A percentile compares a stretch with the other conserved stretches of the same genome.
These are phyloP conservation scores for Scaptomyza pallida DNA, from an alignment of 1,140 invertebrate species.

Conservation along the genomic window DNA sequence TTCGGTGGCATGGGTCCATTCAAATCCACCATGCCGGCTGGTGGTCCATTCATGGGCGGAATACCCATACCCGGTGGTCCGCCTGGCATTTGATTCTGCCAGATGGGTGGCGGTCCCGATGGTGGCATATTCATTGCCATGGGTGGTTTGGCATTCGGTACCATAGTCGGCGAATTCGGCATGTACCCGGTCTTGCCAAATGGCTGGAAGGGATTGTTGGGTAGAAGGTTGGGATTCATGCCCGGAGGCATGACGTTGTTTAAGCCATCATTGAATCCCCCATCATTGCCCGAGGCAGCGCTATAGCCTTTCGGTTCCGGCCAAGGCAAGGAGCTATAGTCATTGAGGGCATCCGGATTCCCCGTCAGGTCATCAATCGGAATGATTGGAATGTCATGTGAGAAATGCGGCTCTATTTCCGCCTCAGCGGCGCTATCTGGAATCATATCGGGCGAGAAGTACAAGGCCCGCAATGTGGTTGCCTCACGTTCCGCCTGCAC, in stretches of 20 bases:
- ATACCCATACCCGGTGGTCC: constrained; percentile 41
- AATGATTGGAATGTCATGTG: constrained; percentile 91
- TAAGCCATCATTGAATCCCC: constrained; percentile 54
- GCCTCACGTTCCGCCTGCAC: constrained; percentile 94
- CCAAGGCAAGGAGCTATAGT: constrained; percentile 90
- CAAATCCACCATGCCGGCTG: constrained; percentile 68
- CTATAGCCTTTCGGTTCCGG: constrained; percentile 90
- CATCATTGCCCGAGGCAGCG: constrained; percentile 69
- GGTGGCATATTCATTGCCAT: constrained; percentile 38
- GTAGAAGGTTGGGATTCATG: constrained; percentile 71
- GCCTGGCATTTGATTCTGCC: constrained; percentile 59
- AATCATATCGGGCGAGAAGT: constrained; percentile 93
- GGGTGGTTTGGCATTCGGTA: constrained; percentile 22
- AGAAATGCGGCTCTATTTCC: constrained; percentile 91
- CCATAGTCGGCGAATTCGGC: constrained; percentile 24
- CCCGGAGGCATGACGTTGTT: constrained; percentile 79
- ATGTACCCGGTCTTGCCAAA: constrained; percentile 52
- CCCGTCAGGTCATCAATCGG: constrained; percentile 94
- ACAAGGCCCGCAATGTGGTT: constrained; percentile 92
- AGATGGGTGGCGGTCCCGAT: constrained; percentile 57
- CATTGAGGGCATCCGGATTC: constrained; percentile 90
- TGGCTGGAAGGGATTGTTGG: constrained; percentile 58
- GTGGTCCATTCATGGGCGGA: constrained; percentile 44
- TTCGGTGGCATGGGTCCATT: constrained; percentile 48
- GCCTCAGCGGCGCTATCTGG: constrained; percentile 94